Evolutionary conservation across 2,113 vertebrate species (phyloP), one percentile per base, ranked within the genome.

Genomic region (Nesoenas mayeri): DNA sequence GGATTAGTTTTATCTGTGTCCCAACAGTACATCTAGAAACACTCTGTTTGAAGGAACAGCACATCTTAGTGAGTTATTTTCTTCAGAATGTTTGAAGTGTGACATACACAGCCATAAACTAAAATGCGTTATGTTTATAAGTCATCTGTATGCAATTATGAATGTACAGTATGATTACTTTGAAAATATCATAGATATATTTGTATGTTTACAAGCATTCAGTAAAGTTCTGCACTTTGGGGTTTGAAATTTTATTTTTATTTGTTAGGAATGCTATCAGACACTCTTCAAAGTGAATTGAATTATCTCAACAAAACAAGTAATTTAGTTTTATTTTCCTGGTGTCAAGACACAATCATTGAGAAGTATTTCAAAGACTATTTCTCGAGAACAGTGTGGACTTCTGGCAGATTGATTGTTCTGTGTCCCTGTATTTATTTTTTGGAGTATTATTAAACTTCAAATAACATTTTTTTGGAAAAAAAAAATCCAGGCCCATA

Each of bases 161-260:
- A 61, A 42, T 92, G 80, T 84, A 84, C 26, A 56, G 26, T n/a
- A 24, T 29, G 36, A 74, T 58, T 75, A 60, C 19, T 75, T 69
- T 77, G 67, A 72, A 89, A 65, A 66, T 47, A 56, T 1, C 24
- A 32, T 28, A 34, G 67, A 13, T 17, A 13, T 15, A 9, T 22
- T 69, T 87, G 50, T 40, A 10, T 42, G 25, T 86, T 86, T 80
- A 26, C 56, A 70, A 67, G 31, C 14, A 10, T 77, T 86, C 42
- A 95, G 89, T 90, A 75, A 96, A 96, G 32, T 50, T 88, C 48
- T 78, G 48, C 60, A 34, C 51, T 79, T 85, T 44, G 60, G 66
- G 31, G 11, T 51, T 74, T 92, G 15, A 15, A 28, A 8, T 72
- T 92, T 94, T 51, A 92, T 71, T 88, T 85, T 77, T 79, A n/a